Evolutionary conservation across 2,113 vertebrate genomes (phyloP).

Genomic region (Eptatretus burgeri): DNA sequence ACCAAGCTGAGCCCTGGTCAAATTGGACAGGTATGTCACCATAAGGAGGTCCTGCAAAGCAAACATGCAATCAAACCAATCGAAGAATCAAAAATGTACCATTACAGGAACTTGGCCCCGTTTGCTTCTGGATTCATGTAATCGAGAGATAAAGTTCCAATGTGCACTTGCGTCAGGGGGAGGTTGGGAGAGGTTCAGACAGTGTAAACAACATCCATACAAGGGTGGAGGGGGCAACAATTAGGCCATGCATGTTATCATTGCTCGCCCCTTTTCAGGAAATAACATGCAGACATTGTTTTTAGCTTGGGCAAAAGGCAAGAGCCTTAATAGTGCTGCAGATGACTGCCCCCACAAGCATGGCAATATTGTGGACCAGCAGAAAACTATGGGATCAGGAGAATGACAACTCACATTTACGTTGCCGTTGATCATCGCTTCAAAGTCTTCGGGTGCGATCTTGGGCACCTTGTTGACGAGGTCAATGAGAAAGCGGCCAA

Average conservation of each 20-base stretch:
- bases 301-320: too few species aligned
- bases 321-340: too few species aligned
- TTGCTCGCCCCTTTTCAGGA: too few species aligned
- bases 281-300: too few species aligned
- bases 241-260: too few species aligned
- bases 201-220: neutral
- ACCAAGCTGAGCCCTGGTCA: constrained; percentile 70
- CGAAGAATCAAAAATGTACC: neutral
- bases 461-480: constrained; percentile 89
- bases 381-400: too few species aligned
- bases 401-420: constrained; percentile 43
- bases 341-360: too few species aligned
- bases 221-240: too few species aligned
- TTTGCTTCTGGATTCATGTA: neutral
- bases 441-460: constrained; percentile 72
- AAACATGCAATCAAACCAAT: constrained; percentile 8
- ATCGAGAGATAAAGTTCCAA: neutral
- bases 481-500: constrained; percentile 76
- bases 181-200: neutral
- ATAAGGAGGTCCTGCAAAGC: constrained; percentile 47
- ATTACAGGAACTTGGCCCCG: neutral
- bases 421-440: constrained; percentile 94
- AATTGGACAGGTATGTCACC: constrained; percentile 76
- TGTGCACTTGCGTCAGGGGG: neutral
- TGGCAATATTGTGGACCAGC: too few species aligned